Evolutionary conservation across 2,888 invertebrate genomes (phyloP).

Genomic region (Ormyrus rosae): DNA sequence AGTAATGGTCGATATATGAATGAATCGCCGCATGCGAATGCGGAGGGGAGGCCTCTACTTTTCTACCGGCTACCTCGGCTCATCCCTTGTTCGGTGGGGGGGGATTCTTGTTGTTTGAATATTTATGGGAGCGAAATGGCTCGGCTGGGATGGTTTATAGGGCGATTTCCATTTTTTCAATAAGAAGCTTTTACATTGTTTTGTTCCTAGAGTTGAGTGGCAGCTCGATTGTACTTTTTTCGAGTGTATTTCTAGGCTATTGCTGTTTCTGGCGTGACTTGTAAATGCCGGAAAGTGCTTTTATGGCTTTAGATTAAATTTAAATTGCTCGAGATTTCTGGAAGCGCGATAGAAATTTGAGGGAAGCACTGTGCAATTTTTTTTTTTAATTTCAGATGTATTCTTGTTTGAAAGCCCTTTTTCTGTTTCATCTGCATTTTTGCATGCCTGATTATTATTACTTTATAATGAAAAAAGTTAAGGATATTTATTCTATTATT

Average conservation of each 20-base stretch:
- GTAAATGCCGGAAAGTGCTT: neutral
- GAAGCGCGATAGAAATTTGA: no score
- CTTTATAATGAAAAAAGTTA: no score
- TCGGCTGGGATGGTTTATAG: neutral
- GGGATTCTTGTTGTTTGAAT: neutral
- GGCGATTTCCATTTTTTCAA: slow-evolving; percentile 7
- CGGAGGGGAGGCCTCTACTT: no score
- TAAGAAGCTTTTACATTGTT: neutral
- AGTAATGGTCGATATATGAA: neutral
- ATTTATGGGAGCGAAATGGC: neutral
- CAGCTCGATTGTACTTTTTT: neutral
- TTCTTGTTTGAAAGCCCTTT: no score
- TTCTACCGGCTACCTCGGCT: no score
- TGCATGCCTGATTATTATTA: no score
- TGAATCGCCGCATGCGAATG: neutral
- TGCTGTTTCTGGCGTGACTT: slow-evolving; percentile 7
- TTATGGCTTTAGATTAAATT: neutral
- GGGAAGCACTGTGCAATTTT: no score
- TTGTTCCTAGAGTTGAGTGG: neutral
- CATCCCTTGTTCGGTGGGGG: no score
- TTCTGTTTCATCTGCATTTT: no score
- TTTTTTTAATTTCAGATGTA: no score
- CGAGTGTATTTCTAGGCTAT: neutral
- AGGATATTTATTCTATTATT: no score
- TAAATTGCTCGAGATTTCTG: slow-evolving; percentile 4